These are phyloP conservation scores for Andricus grossulariae DNA, from an alignment of 1,140 invertebrate species.

Conservation along the genomic window DNA sequence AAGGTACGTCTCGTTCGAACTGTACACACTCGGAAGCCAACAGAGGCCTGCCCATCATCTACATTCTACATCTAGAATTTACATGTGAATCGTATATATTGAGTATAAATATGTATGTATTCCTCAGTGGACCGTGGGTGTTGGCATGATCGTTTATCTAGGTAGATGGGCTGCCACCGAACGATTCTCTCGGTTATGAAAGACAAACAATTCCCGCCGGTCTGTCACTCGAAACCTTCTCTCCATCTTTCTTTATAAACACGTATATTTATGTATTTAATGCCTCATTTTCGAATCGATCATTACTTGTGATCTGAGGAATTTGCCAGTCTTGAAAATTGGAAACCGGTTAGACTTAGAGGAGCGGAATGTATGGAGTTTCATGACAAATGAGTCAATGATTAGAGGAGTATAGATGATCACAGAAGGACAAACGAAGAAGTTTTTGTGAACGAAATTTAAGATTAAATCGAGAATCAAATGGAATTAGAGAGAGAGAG, in stretches of 20 bases:
- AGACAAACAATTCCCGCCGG: slow-evolving; percentile 45
- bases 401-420: no score
- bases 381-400: no score
- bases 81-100: slow-evolving; percentile 25
- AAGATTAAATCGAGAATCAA: no score
- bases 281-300: neutral
- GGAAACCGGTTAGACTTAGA: no score
- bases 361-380: no score
- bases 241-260: neutral
- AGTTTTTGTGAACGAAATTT: no score
- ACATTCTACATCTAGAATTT: neutral
- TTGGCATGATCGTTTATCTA: slow-evolving; percentile 33
- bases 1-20: neutral
- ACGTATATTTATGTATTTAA: no score
- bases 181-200: slow-evolving; percentile 35
- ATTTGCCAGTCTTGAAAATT: neutral
- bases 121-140: neutral
- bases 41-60: slow-evolving; percentile 5
- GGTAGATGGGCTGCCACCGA: slow-evolving; percentile 46
- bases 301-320: neutral
- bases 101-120: slow-evolving; percentile 1
- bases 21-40: slow-evolving; percentile 10
- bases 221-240: neutral
- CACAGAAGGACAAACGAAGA: no score
- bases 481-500: no score